Conservation (phyloP, 2,797 vertebrate genomes). For the Micropoecilia bifurca region DNA sequence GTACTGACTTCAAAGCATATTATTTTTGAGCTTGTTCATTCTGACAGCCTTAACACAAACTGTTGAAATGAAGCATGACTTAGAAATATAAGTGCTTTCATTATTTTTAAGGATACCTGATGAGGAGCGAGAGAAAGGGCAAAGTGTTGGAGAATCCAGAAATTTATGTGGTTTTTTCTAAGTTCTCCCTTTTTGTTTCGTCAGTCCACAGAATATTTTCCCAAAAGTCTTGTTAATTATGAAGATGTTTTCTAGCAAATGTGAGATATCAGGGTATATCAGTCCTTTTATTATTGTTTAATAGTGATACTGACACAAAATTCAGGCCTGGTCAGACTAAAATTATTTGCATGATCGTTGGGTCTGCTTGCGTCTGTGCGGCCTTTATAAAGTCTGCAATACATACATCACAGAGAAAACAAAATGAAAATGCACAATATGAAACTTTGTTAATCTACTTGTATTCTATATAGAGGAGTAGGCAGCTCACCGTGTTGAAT, state of each 20-base stretch:
- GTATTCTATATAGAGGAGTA: too few relatives aligned
- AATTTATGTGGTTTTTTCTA: neutral
- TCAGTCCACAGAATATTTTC: neutral
- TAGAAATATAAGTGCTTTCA: neutral
- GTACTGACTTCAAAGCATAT: slow-evolving; percentile 48
- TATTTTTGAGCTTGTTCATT: slow-evolving; percentile 8
- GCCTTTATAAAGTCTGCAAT: too few relatives aligned
- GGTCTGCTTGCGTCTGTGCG: too few relatives aligned
- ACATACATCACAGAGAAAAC: too few relatives aligned
- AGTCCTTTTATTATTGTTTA: neutral
- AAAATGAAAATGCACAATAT: too few relatives aligned
- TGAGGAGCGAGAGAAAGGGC: neutral
- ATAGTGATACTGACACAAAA: neutral
- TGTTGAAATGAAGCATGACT: neutral
- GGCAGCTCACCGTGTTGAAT: too few relatives aligned
- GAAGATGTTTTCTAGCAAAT: neutral
- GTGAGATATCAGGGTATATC: neutral
- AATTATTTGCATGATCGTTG: too few relatives aligned
- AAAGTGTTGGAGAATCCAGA: neutral
- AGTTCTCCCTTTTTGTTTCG: neutral
- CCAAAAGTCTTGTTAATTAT: neutral
- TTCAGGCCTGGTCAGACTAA: too few relatives aligned
- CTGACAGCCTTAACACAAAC: neutral
- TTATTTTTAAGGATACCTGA: slow-evolving; percentile 1
- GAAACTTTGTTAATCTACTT: too few relatives aligned